These are phyloP conservation scores for Serranus cabrilla DNA, from an alignment of 2,797 vertebrate genomes.

Conservation along the genomic window DNA sequence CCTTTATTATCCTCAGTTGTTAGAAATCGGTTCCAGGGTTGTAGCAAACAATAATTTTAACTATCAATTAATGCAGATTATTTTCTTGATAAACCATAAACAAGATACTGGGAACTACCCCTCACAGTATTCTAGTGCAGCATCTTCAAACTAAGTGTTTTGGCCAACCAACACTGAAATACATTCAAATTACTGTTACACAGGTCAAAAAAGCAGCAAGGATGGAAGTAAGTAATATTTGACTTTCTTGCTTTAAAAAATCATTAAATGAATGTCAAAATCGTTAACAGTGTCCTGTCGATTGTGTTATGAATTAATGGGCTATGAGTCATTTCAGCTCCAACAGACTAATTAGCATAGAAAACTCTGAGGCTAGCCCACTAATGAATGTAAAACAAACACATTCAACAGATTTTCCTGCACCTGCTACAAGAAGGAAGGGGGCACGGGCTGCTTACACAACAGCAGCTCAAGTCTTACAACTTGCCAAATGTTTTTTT, in stretches of 20 bases:
- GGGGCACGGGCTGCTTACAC: not conserved
- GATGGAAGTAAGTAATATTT: not conserved
- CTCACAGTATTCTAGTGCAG: not conserved
- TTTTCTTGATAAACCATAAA: not conserved
- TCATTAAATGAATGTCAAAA: not conserved
- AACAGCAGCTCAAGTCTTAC: not conserved
- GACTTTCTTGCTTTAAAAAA: not conserved
- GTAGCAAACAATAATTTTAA: not conserved
- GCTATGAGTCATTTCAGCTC: not conserved
- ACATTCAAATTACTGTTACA: not conserved
- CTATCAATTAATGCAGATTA: not conserved
- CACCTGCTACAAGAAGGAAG: slow-evolving; percentile 4
- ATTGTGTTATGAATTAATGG: not conserved
- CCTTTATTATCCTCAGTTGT: not conserved
- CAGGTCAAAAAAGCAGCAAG: not conserved
- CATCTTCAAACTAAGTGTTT: not conserved
- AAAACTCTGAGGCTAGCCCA: not conserved
- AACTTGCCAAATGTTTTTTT: not conserved
- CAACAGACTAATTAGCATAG: not conserved
- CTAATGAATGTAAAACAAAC: not conserved
- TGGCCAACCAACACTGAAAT: not conserved
- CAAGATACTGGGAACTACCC: not conserved
- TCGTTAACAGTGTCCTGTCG: not conserved
- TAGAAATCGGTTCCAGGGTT: not conserved
- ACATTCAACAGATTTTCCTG: not conserved